Base-by-base conservation (phyloP, 1,140 invertebrate species). In the Plectus sambesii region DNA sequence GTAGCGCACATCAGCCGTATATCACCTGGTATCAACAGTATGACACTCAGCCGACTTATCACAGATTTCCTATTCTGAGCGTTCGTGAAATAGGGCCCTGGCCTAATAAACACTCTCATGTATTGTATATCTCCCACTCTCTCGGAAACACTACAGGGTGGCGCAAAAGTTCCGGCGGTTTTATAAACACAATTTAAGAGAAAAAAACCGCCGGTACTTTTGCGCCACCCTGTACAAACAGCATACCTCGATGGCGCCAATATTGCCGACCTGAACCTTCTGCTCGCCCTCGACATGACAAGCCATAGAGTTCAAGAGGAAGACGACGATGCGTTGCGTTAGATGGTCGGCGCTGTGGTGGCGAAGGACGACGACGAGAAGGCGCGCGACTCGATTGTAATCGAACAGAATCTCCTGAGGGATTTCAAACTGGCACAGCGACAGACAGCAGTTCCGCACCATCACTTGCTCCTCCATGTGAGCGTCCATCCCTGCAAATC, bases 381-480 rank as follows among this genome's bases (percentile, higher is more conserved):
- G 80, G 52, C 79, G 79, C 0, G 92, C 87, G 5, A 93, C 74
- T 6, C 85, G 76, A 60, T 86, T 80, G 63, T 93, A 94, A 63
- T 86, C 84, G 71, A 88, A 92, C 58, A 92, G 72, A 84, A 94
- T 84, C 78, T 96, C 89, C 56, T 81, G 78, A 20, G 89, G 89
- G 71, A 96, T 87, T 65, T 82, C 84, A 66, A 96, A 90, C 71
- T 93, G 86, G 64, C 86, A 93, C 3, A 94, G 73, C 0, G 86
- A 89, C 37, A 96, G 75, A 70, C 88, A 93, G 38, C 87, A 86
- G 74, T 96, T 96, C 42, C 87, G 75, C 78, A 93, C 83, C 85
- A 94, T 89, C 67, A 72, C 49, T 22, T 53, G 53, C 33, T 61
- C 59, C 8, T 61, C 55, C 49, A 61, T 53, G 24, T 61, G 59